phyloP scores from a whole-genome alignment of 2,888 invertebrate species.

The Mechanitis mazaeus region DNA sequence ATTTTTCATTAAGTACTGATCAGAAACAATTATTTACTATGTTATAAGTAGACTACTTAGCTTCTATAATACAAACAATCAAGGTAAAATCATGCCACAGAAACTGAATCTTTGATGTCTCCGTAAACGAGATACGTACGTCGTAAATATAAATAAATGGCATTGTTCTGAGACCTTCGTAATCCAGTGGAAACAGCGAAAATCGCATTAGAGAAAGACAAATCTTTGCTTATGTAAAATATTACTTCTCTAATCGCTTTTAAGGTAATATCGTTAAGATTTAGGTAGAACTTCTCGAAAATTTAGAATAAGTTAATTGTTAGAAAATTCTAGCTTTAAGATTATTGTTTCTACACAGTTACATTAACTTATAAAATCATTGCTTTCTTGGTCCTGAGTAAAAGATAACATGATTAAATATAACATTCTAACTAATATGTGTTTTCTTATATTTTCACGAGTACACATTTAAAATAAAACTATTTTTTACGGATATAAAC shows the following conservation, averaged over 20 bases:
- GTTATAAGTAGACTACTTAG: too few species aligned
- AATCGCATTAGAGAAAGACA: conserved; percentile 42
- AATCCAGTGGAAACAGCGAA: conserved; percentile 41
- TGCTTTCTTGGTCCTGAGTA: too few species aligned
- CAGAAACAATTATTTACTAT: background rate
- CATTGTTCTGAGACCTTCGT: conserved; percentile 38
- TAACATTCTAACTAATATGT: too few species aligned
- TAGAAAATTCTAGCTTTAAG: background rate
- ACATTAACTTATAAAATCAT: too few species aligned
- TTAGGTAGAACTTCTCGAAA: conserved; percentile 5
- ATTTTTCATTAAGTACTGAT: background rate
- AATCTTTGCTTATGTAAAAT: conserved; percentile 43
- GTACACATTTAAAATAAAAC: too few species aligned
- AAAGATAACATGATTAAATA: too few species aligned
- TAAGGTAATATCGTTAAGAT: conserved; percentile 13
- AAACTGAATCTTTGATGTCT: conserved; percentile 23
- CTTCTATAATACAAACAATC: too few species aligned
- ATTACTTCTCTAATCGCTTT: conserved; percentile 26
- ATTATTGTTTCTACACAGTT: background rate
- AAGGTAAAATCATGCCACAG: too few species aligned
- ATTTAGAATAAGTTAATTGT: background rate
- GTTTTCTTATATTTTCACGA: too few species aligned
- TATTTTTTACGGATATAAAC: too few species aligned
- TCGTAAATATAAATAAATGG: conserved; percentile 44
- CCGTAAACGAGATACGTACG: conserved; percentile 23